Evolutionary conservation across 2,113 vertebrate genomes (phyloP), one percentile per base, ranked within the genome.

Genomic region (Cyanistes caeruleus): DNA sequence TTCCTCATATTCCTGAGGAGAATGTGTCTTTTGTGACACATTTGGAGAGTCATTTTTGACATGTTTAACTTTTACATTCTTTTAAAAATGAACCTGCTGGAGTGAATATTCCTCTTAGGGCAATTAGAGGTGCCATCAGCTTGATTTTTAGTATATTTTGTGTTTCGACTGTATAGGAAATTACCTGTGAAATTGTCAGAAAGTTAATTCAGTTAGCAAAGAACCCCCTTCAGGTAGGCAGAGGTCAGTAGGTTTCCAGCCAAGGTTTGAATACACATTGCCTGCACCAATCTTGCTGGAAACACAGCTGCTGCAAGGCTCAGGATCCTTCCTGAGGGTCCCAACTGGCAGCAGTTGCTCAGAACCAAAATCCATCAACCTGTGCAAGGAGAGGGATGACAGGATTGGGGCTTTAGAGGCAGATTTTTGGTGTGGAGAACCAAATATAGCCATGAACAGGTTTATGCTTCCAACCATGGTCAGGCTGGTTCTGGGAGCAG

Each of bases 161-260:
- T 48, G 48, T 68, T 93, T 13, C 39, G 56, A 68, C 52, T 41
- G 5, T 75, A 3, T 55, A 64, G 60, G 77, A 91, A 91, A 87
- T 95, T 16, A 84, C 56, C 89, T 92, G 68, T 82, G 84, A 87
- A 89, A 84, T 63, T 59, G 77, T 82, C 59, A 84, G 69, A 30
- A 78, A 58, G 64, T 60, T 82, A 41, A 87, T 89, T 67, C 59
- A 60, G 60, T 85, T 86, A 81, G 73, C 80, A 83, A 44, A 92
- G 86, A 86, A 80, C 64, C 75, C 67, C 35, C 76, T 86, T 35
- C 3, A 67, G 88, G 56, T 4, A 59, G 87, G 55, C n/a, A 79
- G 70, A 87, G 84, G 89, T 96, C 93, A 93, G 81, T 16, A 37
- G 62, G 52, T 82, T 91, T 92, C 52, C 87, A 84, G 49, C 8